Conservation (phyloP, 2,113 vertebrate genomes). For the Lepidothrix coronata region DNA sequence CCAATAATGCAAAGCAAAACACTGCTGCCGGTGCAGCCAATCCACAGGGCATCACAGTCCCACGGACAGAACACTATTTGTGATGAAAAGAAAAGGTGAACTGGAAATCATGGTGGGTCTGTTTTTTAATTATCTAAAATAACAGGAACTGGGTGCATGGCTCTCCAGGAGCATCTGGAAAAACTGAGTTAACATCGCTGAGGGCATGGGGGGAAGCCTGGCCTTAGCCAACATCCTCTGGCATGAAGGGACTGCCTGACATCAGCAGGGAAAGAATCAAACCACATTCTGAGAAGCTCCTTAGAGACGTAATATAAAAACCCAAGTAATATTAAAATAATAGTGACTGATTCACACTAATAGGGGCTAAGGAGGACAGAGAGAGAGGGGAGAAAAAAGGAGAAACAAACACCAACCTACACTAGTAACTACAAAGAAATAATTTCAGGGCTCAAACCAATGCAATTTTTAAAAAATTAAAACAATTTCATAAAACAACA, state of each 20-base stretch:
- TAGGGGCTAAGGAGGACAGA: background rate
- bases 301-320: background rate
- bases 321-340: background rate
- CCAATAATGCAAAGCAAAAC: background rate
- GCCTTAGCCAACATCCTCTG: background rate
- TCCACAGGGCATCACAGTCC: background rate
- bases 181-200: background rate
- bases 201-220: background rate
- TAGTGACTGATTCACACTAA: background rate
- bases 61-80: rapidly evolving
- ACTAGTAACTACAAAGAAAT: background rate
- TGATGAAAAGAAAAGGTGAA: background rate
- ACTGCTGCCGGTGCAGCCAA: rapidly evolving
- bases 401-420: background rate
- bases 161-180: background rate
- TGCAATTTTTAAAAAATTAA: background rate
- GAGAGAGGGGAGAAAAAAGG: rapidly evolving
- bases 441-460: background rate
- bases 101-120: background rate
- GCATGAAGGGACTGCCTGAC: background rate
- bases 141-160: background rate
- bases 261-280: background rate
- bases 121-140: background rate
- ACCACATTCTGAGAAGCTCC: background rate
- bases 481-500: background rate